Evolutionary conservation across 2,888 invertebrate genomes (phyloP), one percentile per base, ranked within the genome.

Genomic region (Merodon equestris): DNA sequence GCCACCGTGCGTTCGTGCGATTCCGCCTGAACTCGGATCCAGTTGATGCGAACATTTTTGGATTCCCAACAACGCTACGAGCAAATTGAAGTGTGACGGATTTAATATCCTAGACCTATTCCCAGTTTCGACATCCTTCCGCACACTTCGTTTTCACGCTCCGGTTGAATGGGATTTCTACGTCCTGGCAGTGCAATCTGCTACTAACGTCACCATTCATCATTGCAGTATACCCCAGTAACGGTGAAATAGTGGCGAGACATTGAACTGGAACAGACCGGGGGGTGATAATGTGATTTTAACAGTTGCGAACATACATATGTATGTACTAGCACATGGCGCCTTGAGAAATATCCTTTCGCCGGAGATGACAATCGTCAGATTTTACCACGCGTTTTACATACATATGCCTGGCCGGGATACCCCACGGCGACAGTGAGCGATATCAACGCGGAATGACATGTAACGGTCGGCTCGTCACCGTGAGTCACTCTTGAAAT

Each of bases 281-380:
- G 45, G 67, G 12, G 38, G 13, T 58, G 47, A 66, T 61, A 71
- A 76, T n/a, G n/a, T 56, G 64, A 50, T 61, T 71, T 61, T 36
- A 56, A 77, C 57, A 67, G 72, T 60, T 47, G 61, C 51, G 53
- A 73, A 67, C 61, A 77, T 67, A 7, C 7, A 77, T 73, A 77
- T 67, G 27, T 27, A 77, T 73, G 67, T 61, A 42, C 51, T 19
- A 67, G 67, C 77, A 73, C 67, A 18, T 58, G 48, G 40, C 2
- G 67, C 45, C 47, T 17, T 66, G 13, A 40, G 58, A 45, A 57
- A 56, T 61, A 57, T 72, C 42, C 27, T 61, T 57, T 67, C 51
- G 42, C n/a, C 36, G 57, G 27, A 19, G 73, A 63, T 57, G 45
- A 42, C 51, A 58, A 70, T 70, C 56, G 38, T n/a, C 47, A 51